Evolutionary conservation across 2,888 invertebrate genomes (phyloP).

Genomic region (Sericinus montela): DNA sequence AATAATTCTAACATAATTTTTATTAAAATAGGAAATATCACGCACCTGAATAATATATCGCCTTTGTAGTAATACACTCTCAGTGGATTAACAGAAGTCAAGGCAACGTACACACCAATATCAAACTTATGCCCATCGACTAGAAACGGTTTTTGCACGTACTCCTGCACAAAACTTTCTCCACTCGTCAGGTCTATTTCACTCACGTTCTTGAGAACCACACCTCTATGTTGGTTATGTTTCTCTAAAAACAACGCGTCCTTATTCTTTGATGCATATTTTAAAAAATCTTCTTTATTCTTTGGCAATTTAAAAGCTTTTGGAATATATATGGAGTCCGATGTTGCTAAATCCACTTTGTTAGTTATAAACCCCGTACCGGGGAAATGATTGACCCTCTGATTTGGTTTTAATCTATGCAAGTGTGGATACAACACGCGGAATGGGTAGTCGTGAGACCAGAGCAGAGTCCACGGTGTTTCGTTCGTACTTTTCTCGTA

Average conservation of each 20-base stretch:
- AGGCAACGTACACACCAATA: slow-evolving; percentile 94
- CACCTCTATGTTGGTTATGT: slow-evolving; percentile 93
- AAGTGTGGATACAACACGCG: slow-evolving; percentile 68
- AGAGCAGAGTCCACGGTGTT: slow-evolving; percentile 90
- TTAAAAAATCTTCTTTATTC: slow-evolving; percentile 83
- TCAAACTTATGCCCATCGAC: slow-evolving; percentile 98
- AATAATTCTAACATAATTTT: too few species aligned
- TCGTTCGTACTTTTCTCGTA: slow-evolving; percentile 79
- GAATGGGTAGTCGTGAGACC: slow-evolving; percentile 97
- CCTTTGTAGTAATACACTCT: slow-evolving; percentile 93
- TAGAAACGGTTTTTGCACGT: slow-evolving; percentile 90
- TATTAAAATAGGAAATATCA: slow-evolving; percentile 19
- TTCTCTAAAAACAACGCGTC: slow-evolving; percentile 92
- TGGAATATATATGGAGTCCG: slow-evolving; percentile 89
- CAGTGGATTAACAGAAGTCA: slow-evolving; percentile 95
- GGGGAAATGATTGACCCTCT: slow-evolving; percentile 95
- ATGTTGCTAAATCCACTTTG: slow-evolving; percentile 92
- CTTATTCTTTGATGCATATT: slow-evolving; percentile 83
- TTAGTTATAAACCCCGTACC: slow-evolving; percentile 96
- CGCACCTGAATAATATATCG: slow-evolving; percentile 91
- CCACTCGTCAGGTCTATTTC: slow-evolving; percentile 84
- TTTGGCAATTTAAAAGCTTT: slow-evolving; percentile 92
- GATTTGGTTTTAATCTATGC: slow-evolving; percentile 83
- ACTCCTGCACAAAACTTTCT: slow-evolving; percentile 94
- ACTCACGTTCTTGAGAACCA: slow-evolving; percentile 84